phyloP scores from a whole-genome alignment of 1,140 invertebrate genomes.

The Zelostemma sp. region DNA sequence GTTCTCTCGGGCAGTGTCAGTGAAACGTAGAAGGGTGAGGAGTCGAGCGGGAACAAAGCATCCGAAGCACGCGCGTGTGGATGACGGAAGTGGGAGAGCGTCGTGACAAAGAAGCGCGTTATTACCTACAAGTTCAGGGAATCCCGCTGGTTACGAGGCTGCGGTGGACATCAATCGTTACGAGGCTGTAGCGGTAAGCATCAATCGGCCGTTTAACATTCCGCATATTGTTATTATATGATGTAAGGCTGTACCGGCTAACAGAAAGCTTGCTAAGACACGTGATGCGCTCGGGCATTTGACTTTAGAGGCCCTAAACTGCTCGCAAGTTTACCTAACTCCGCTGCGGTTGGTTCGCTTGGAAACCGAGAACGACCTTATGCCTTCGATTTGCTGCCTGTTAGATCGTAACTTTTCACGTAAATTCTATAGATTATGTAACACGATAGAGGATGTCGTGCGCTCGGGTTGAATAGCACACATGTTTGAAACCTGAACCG shows the following conservation, averaged over 20 bases:
- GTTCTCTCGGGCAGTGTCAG: neutral
- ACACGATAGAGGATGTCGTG: neutral
- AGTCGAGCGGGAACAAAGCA: neutral
- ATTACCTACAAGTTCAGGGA: conserved; percentile 10
- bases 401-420: conserved; percentile 8
- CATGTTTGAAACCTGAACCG: no score
- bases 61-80: conserved; percentile 1
- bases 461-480: no score
- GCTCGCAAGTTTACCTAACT: conserved; percentile 7
- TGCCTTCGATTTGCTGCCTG: conserved; percentile 5
- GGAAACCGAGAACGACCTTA: conserved; percentile 8
- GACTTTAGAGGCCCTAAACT: conserved; percentile 12
- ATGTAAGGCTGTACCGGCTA: conserved; percentile 10
- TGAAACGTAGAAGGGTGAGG: neutral
- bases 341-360: conserved; percentile 4
- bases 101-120: conserved; percentile 12
- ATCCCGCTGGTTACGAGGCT: conserved; percentile 2
- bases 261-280: conserved; percentile 5
- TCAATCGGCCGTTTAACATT: conserved; percentile 8
- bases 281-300: conserved; percentile 1
- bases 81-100: neutral
- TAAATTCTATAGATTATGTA: conserved; percentile 12
- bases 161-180: conserved; percentile 1
- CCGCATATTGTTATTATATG: conserved; percentile 23
- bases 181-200: conserved; percentile 10